Conservation (phyloP, 2,888 invertebrate genomes). For the Chaitophorus viminalis region DNA sequence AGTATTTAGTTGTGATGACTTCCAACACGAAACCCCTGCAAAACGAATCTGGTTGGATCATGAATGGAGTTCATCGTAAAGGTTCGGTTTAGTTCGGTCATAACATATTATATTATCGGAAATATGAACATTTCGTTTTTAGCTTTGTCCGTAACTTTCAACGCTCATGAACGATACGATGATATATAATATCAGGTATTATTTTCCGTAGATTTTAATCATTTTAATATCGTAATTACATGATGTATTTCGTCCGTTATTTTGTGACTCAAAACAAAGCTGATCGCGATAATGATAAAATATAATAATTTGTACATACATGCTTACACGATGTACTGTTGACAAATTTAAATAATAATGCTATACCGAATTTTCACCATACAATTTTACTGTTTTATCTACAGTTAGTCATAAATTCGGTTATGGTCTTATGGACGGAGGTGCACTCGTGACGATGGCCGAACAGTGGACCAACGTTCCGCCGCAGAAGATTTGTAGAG, state of each 20-base stretch:
- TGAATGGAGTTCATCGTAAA: constrained; percentile 85
- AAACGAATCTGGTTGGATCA: constrained; percentile 92
- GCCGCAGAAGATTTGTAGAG: constrained; percentile 94
- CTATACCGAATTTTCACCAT: too few relatives aligned
- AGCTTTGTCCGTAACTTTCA: too few relatives aligned
- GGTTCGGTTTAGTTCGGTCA: constrained; percentile 62
- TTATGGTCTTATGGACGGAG: constrained; percentile 97
- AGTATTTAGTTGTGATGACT: constrained; percentile 93
- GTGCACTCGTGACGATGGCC: constrained; percentile 89
- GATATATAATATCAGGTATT: too few relatives aligned
- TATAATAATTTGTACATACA: too few relatives aligned
- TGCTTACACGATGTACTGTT: neutral
- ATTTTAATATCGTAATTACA: too few relatives aligned
- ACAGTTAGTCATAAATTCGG: constrained; percentile 96
- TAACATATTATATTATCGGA: too few relatives aligned
- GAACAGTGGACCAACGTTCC: constrained; percentile 96
- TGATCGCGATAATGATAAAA: too few relatives aligned
- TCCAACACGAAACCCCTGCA: constrained; percentile 88
- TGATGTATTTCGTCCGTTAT: too few relatives aligned
- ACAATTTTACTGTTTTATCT: constrained; percentile 54
- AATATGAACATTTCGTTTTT: too few relatives aligned
- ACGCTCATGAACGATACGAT: too few relatives aligned
- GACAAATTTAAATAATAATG: neutral
- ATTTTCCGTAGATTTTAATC: too few relatives aligned
- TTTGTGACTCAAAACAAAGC: neutral